Conservation (phyloP, 2,113 vertebrate species). For the Hippocampus guttulatus region DNA sequence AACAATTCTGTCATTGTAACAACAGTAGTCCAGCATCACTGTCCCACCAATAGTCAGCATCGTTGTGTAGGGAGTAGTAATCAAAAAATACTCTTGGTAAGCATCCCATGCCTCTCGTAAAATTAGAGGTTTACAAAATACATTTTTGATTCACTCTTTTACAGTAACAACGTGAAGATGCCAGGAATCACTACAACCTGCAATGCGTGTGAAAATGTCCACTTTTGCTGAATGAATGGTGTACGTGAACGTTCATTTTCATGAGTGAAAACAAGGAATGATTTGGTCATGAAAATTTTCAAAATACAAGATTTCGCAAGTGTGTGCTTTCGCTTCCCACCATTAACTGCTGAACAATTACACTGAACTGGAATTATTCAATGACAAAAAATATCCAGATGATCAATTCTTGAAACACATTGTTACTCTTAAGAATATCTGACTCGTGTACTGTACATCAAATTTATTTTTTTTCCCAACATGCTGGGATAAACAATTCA, state of each 20-base stretch:
- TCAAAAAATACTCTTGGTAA: slow-evolving; percentile 32
- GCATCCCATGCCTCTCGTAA: slow-evolving; percentile 17
- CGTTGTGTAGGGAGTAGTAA: slow-evolving; percentile 56
- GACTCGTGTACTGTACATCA: background rate
- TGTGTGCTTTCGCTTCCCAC: background rate
- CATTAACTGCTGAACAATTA: background rate
- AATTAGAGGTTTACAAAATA: slow-evolving; percentile 44
- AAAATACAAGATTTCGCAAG: background rate
- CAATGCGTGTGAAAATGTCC: slow-evolving; percentile 15
- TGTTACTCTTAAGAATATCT: background rate
- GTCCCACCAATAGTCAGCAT: slow-evolving; percentile 19
- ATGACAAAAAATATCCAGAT: slow-evolving; percentile 7
- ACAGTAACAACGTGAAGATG: slow-evolving; percentile 7
- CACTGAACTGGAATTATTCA: background rate
- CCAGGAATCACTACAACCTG: slow-evolving; percentile 1
- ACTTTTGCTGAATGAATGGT: slow-evolving; percentile 10
- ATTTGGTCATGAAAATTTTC: slow-evolving; percentile 24
- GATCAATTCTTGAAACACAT: background rate
- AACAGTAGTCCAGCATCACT: slow-evolving; percentile 46
- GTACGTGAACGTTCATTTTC: slow-evolving; percentile 10
- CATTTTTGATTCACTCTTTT: background rate
- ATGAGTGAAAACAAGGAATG: slow-evolving; percentile 52
- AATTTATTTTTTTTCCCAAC: background rate
- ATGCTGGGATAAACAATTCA: slow-evolving; percentile 9
- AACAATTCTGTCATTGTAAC: slow-evolving; percentile 24